These are phyloP conservation scores for Typhlichthys subterraneus DNA, from an alignment of 2,797 vertebrate species.

Conservation along the genomic window DNA sequence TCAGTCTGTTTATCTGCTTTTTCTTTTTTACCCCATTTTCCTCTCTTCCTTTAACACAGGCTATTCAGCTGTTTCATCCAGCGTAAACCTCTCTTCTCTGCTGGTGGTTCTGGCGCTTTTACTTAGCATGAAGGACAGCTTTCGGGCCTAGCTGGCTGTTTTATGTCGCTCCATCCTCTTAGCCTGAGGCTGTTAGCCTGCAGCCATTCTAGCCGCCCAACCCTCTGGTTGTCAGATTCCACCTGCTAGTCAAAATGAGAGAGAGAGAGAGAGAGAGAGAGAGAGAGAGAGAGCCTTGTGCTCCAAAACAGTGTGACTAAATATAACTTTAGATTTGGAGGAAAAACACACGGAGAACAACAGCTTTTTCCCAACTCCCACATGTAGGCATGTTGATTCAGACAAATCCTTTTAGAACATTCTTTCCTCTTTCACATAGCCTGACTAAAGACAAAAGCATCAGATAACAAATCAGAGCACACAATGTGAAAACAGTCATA, in stretches of 20 bases:
- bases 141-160: slow-evolving; percentile 18
- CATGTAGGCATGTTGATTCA: too few relatives aligned
- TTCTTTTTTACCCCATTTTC: background rate
- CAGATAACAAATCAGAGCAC: slow-evolving; percentile 18
- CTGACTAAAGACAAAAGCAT: slow-evolving; percentile 19
- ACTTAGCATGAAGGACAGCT: slow-evolving; percentile 31
- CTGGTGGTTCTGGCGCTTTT: slow-evolving; percentile 19
- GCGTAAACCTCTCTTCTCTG: background rate
- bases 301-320: slow-evolving; percentile 10
- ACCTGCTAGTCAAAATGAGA: slow-evolving; percentile 12
- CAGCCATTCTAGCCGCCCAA: slow-evolving; percentile 25
- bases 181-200: slow-evolving; percentile 42
- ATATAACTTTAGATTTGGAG: background rate
- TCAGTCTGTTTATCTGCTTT: background rate
- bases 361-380: too few relatives aligned
- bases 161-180: slow-evolving; percentile 14
- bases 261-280: slow-evolving; percentile 21
- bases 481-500: slow-evolving; percentile 27
- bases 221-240: slow-evolving; percentile 24
- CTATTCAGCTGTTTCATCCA: slow-evolving; percentile 10
- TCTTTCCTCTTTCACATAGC: background rate
- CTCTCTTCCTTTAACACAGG: background rate
- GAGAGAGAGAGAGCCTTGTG: slow-evolving; percentile 15
- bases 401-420: slow-evolving; percentile 10
- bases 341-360: slow-evolving; percentile 13